A percentile compares a stretch with the other conserved stretches of the same genome.
phyloP scores from a whole-genome alignment of 2,113 vertebrate species.

The Turdus rufiventris region DNA sequence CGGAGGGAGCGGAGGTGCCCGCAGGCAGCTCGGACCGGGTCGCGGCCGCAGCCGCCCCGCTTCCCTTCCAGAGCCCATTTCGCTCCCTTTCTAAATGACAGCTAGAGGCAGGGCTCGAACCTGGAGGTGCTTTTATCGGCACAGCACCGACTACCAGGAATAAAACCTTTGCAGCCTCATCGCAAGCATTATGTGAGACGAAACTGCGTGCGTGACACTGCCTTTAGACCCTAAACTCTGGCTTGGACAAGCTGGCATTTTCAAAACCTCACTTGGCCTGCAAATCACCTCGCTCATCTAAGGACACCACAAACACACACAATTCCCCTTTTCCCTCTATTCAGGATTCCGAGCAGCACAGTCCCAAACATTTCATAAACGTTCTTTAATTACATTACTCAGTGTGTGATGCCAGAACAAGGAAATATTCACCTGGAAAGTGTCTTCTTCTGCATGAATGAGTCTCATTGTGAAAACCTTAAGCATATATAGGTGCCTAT shows the following conservation, averaged over 20 bases:
- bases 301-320: not conserved
- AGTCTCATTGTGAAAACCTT: conserved; percentile 13
- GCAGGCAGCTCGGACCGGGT: not conserved
- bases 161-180: not conserved
- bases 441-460: conserved; percentile 44
- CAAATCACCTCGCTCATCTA: not conserved
- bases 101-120: not conserved
- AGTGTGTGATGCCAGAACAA: not conserved
- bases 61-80: not conserved
- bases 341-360: not conserved
- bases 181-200: fast-evolving
- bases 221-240: not conserved
- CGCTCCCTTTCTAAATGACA: not conserved
- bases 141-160: not conserved
- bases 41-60: not conserved
- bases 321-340: not conserved
- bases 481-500: not conserved
- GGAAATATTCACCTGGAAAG: conserved; percentile 31
- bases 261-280: not conserved
- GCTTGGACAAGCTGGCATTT: not conserved
- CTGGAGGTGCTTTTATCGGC: not conserved
- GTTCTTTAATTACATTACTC: not conserved
- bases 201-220: fast-evolving
- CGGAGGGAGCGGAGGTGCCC: not conserved
- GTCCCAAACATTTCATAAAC: not conserved